Percentiles rank a stretch among this genome's conserved stretches.
Conservation (phyloP, 1,140 invertebrate species). For the Drosophila virilis region DNA sequence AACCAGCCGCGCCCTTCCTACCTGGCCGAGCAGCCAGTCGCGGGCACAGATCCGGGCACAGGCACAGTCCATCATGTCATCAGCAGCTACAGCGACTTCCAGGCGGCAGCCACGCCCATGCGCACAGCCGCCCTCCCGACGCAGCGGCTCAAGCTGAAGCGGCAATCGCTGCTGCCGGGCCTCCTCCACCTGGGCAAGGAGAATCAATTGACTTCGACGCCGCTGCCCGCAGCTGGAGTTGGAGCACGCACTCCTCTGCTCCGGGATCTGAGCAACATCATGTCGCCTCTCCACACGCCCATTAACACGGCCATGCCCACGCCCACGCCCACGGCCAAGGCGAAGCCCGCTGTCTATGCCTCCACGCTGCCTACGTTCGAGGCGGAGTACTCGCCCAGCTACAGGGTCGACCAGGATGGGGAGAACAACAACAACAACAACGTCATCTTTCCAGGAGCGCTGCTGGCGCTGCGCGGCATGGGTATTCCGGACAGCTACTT, state of each 20-base stretch:
- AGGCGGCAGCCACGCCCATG: slow-evolving; percentile 3
- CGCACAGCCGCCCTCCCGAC: neutral
- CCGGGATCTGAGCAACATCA: slow-evolving; percentile 75
- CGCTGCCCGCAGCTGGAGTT: slow-evolving; percentile 54
- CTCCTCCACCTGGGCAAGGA: slow-evolving; percentile 62
- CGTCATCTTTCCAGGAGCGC: slow-evolving; percentile 66
- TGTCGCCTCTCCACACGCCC: slow-evolving; percentile 33
- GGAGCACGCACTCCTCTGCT: slow-evolving; percentile 42
- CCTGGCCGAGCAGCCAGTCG: slow-evolving; percentile 34
- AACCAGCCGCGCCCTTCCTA: slow-evolving; percentile 76
- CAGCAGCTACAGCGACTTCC: slow-evolving; percentile 49
- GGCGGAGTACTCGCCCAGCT: slow-evolving; percentile 78
- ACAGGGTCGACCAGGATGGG: slow-evolving; percentile 25
- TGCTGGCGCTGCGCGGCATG: slow-evolving; percentile 75
- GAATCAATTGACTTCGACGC: slow-evolving; percentile 78
- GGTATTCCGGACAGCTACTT: slow-evolving; percentile 82
- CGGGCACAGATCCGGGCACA: slow-evolving; percentile 4
- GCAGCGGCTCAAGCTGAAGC: slow-evolving; percentile 44
- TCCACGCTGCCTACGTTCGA: slow-evolving; percentile 70
- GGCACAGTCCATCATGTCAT: neutral
- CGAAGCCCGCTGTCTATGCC: slow-evolving; percentile 38
- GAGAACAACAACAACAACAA: slow-evolving; percentile 19
- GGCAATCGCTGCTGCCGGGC: slow-evolving; percentile 41
- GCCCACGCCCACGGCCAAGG: slow-evolving; percentile 14
- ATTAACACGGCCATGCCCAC: slow-evolving; percentile 55